Evolutionary conservation across 2,113 vertebrate species (phyloP).

Genomic region (Terrapene triunguis): DNA sequence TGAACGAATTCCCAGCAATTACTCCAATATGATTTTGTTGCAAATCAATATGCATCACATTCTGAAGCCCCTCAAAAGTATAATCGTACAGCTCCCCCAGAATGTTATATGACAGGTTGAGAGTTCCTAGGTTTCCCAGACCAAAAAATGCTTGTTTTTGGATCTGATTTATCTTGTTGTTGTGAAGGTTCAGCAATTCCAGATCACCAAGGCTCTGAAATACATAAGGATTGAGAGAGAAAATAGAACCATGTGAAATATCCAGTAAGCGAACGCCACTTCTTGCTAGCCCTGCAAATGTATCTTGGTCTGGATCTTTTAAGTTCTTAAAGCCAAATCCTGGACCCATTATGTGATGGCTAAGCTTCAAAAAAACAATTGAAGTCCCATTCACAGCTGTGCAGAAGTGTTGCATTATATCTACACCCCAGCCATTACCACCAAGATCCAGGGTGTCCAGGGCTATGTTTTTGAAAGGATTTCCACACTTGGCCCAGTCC

Average conservation of each 20-base stretch:
- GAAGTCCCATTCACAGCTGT: slow-evolving; percentile 80
- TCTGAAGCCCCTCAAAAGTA: slow-evolving; percentile 80
- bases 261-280: slow-evolving; percentile 79
- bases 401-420: slow-evolving; percentile 67
- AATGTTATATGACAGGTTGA: slow-evolving; percentile 89
- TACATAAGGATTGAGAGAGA: slow-evolving; percentile 76
- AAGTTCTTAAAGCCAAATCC: slow-evolving; percentile 83
- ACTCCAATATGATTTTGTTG: slow-evolving; percentile 88
- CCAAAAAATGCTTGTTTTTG: slow-evolving; percentile 81
- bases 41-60: slow-evolving; percentile 81
- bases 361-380: slow-evolving; percentile 74
- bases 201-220: slow-evolving; percentile 78
- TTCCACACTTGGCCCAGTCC: slow-evolving; percentile 82
- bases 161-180: slow-evolving; percentile 88
- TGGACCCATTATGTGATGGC: slow-evolving; percentile 70
- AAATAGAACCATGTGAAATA: slow-evolving; percentile 81
- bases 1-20: slow-evolving; percentile 79
- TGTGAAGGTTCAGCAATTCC: slow-evolving; percentile 78
- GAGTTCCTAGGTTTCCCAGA: slow-evolving; percentile 76
- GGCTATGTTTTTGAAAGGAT: slow-evolving; percentile 84
- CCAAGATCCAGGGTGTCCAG: slow-evolving; percentile 82
- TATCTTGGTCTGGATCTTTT: slow-evolving; percentile 83
- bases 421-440: slow-evolving; percentile 54
- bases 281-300: slow-evolving; percentile 82
- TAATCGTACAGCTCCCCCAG: slow-evolving; percentile 82